phyloP scores from a whole-genome alignment of 1,140 invertebrate genomes.

The Penaeus chinensis region DNA sequence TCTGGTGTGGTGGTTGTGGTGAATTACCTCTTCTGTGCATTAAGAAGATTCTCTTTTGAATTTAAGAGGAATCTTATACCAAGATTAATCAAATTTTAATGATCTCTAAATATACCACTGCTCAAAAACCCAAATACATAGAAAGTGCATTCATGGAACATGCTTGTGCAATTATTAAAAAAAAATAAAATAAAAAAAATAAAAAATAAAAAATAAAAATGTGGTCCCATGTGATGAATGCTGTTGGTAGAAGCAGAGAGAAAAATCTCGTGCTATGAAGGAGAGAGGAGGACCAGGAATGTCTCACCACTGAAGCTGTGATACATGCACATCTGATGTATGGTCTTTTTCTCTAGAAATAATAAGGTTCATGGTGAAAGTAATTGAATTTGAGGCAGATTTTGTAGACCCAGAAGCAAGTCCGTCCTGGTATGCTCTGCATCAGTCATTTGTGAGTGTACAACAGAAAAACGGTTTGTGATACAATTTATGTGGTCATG shows the following conservation, averaged over 20 bases:
- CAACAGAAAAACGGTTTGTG: conserved; percentile 4
- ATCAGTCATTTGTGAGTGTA: conserved; percentile 30
- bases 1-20: conserved; percentile 43
- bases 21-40: conserved; percentile 47
- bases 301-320: conserved; percentile 30
- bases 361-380: conserved; percentile 1
- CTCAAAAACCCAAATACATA: conserved; percentile 51
- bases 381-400: neutral
- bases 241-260: conserved; percentile 11
- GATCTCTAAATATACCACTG: conserved; percentile 51
- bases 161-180: conserved; percentile 30
- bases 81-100: conserved; percentile 55
- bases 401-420: conserved; percentile 41
- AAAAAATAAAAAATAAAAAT: neutral
- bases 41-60: conserved; percentile 25
- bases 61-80: conserved; percentile 22
- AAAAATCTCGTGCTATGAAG: no score
- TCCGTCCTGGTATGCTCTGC: conserved; percentile 55
- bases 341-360: conserved; percentile 2
- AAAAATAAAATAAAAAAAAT: neutral
- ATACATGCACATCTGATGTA: conserved; percentile 32
- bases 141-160: conserved; percentile 36
- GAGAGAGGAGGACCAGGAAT: neutral
- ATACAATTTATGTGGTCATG: neutral
- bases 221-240: conserved; percentile 36